Evolutionary conservation across 2,113 vertebrate genomes (phyloP).

Genomic region (Corythornis cristatus): DNA sequence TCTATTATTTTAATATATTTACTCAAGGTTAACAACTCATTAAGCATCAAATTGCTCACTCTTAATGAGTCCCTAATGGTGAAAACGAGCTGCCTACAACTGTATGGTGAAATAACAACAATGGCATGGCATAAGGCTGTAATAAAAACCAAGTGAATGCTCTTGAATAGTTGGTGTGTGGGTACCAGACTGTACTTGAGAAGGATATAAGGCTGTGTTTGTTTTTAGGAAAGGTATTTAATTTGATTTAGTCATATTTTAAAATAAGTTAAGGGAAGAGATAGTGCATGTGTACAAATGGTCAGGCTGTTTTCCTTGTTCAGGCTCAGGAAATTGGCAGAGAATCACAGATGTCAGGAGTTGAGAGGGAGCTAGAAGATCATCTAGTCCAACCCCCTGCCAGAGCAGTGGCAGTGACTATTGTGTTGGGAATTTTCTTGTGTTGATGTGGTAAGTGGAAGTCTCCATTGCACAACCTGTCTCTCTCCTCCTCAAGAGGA

Average conservation of each 20-base stretch:
- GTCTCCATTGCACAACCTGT: background rate
- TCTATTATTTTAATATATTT: constrained; percentile 82
- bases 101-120: constrained; percentile 71
- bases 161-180: constrained; percentile 21
- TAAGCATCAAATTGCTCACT: constrained; percentile 77
- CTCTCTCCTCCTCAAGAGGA: background rate
- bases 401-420: background rate
- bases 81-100: constrained; percentile 70
- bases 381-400: too few species aligned
- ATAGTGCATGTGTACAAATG: background rate
- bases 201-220: background rate
- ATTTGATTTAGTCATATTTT: background rate
- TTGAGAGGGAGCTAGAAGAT: too few species aligned
- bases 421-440: background rate
- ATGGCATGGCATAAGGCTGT: constrained; percentile 28
- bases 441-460: constrained; percentile 11
- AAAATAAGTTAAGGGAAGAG: background rate
- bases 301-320: background rate
- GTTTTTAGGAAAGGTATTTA: background rate
- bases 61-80: constrained; percentile 74
- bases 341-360: too few species aligned
- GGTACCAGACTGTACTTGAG: constrained; percentile 21
- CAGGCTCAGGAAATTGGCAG: background rate
- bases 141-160: constrained; percentile 70
- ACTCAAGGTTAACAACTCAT: constrained; percentile 79